Conservation (phyloP, 2,113 vertebrate genomes). For the Hippocampus barbouri region DNA sequence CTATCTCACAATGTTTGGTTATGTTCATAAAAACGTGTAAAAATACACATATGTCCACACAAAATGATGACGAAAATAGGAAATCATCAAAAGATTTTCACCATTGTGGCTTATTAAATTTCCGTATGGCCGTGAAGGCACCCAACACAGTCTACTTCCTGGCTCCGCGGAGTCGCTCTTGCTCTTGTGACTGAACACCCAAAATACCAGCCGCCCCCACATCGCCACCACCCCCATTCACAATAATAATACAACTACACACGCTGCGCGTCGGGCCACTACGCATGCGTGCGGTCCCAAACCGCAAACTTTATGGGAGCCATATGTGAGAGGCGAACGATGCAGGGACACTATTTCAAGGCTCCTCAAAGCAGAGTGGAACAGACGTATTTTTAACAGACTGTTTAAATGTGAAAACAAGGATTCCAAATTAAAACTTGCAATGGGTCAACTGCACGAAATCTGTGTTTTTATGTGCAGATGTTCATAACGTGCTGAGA, state of each 20-base stretch:
- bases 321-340: conserved; percentile 48
- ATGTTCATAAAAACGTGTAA: not conserved
- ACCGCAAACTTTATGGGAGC: conserved; percentile 55
- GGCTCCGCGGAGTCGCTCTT: conserved; percentile 69
- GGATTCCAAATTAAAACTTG: not conserved
- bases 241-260: conserved; percentile 64
- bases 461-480: not conserved
- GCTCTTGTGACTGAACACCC: conserved; percentile 66
- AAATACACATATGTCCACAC: not conserved
- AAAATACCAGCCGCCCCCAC: conserved; percentile 50
- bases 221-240: conserved; percentile 44
- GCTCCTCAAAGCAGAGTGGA: not conserved
- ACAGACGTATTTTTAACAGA: not conserved
- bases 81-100: not conserved
- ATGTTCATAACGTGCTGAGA: not conserved
- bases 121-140: conserved; percentile 45
- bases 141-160: conserved; percentile 60
- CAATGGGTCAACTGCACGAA: not conserved
- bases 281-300: conserved; percentile 44
- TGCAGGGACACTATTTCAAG: not conserved
- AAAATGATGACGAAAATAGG: not conserved
- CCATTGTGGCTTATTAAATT: not conserved
- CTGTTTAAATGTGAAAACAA: not conserved
- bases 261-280: conserved; percentile 30
- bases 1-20: not conserved